Evolutionary conservation across 2,797 vertebrate genomes (phyloP).

Genomic region (Chelonia mydas): DNA sequence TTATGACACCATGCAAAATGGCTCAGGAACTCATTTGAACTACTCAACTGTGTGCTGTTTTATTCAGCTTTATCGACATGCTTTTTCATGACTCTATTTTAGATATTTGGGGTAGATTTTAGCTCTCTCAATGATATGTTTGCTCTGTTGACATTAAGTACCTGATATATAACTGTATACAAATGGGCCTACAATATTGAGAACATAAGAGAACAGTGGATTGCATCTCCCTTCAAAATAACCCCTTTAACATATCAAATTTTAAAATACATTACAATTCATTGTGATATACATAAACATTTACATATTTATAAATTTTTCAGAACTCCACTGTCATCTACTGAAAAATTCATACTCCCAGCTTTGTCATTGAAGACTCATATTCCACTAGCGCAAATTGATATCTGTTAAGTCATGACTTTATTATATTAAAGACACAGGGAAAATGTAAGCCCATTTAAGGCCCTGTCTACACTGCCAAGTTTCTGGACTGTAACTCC

Average conservation of each 20-base stretch:
- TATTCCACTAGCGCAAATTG: background rate
- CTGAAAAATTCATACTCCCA: background rate
- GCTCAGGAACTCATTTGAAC: background rate
- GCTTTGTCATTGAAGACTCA: background rate
- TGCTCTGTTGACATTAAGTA: background rate
- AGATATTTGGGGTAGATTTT: background rate
- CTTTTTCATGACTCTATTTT: background rate
- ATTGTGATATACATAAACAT: too few relatives aligned
- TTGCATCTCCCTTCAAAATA: background rate
- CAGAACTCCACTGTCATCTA: background rate
- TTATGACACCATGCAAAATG: background rate
- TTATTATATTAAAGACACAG: background rate
- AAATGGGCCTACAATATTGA: background rate
- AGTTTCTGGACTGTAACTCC: too few relatives aligned
- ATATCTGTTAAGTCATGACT: background rate
- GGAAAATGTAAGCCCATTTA: background rate
- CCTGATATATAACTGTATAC: background rate
- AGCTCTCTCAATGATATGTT: background rate
- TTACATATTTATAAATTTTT: background rate
- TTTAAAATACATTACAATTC: background rate
- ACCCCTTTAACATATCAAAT: background rate
- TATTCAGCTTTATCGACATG: background rate
- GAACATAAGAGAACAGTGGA: background rate
- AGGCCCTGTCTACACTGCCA: too few relatives aligned
- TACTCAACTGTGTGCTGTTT: background rate